Evolutionary conservation across 2,888 invertebrate genomes (phyloP).

Genomic region (Plutella xylostella): DNA sequence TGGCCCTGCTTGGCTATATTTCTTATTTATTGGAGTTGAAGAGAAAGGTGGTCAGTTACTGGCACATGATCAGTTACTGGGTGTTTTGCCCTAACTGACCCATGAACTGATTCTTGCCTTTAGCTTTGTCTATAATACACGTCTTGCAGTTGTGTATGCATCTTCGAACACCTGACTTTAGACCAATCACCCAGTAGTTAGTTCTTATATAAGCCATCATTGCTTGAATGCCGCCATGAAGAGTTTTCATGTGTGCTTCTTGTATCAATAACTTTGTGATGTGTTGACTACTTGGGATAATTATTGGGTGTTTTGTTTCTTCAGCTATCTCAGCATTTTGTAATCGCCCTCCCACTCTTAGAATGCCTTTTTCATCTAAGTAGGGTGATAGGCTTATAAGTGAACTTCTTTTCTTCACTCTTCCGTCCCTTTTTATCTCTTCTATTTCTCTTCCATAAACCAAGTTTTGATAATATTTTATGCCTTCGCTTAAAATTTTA

Average conservation of each 20-base stretch:
- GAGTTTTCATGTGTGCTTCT: background rate
- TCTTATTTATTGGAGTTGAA: too few relatives aligned
- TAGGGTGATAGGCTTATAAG: background rate
- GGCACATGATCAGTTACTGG: too few relatives aligned
- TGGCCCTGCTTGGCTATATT: too few relatives aligned
- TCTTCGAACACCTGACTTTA: conserved; percentile 2
- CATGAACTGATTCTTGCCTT: conserved; percentile 1
- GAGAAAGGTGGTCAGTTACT: too few relatives aligned
- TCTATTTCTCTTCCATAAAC: conserved; percentile 1
- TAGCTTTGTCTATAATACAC: conserved; percentile 7
- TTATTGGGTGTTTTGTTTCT: background rate
- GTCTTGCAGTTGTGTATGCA: conserved; percentile 1
- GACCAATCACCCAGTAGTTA: background rate
- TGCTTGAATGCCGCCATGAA: conserved; percentile 1
- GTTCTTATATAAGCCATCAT: background rate
- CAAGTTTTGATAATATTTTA: background rate
- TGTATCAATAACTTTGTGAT: background rate
- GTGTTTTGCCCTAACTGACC: too few relatives aligned
- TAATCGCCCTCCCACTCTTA: conserved; percentile 4
- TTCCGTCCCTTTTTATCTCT: background rate
- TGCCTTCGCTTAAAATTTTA: background rate
- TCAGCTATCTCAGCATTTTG: background rate
- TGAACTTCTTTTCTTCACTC: background rate
- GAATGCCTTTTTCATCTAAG: background rate
- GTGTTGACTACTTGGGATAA: background rate